Conservation (phyloP, 2,113 vertebrate genomes). For the Perca fluviatilis region DNA sequence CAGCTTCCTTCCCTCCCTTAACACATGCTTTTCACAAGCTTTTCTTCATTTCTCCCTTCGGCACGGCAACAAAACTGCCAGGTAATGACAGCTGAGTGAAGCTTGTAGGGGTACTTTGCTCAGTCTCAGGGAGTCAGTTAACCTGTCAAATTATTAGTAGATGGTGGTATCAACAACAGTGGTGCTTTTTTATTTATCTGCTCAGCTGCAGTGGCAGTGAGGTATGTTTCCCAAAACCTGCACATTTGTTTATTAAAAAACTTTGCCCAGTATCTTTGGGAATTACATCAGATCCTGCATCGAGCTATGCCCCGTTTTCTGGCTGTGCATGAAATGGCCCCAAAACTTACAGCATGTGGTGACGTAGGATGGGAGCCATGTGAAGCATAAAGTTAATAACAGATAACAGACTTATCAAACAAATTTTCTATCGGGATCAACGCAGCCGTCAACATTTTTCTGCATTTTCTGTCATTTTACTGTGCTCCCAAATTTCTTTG, state of each 20-base stretch:
- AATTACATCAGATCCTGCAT: neutral
- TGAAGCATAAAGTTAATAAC: too few relatives aligned
- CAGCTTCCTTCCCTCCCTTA: neutral
- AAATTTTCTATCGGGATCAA: too few relatives aligned
- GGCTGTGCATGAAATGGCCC: too few relatives aligned
- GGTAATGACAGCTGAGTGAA: slow-evolving; percentile 33
- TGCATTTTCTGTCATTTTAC: too few relatives aligned
- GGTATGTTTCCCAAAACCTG: neutral
- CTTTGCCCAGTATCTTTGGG: rapidly evolving
- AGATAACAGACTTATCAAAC: too few relatives aligned
- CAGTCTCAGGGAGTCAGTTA: slow-evolving; percentile 14
- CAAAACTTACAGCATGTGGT: too few relatives aligned
- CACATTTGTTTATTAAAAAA: too few relatives aligned
- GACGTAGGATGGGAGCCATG: too few relatives aligned
- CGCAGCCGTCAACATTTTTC: too few relatives aligned
- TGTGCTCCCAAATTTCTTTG: too few relatives aligned
- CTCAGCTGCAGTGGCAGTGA: neutral
- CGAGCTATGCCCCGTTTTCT: too few relatives aligned
- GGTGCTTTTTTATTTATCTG: neutral
- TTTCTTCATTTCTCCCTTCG: slow-evolving; percentile 14
- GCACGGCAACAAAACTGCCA: neutral
- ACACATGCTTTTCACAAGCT: neutral
- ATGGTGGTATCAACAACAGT: neutral
- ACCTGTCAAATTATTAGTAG: slow-evolving; percentile 5
- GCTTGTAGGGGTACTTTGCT: slow-evolving; percentile 21